Base-by-base conservation (phyloP, 2,113 vertebrate species). In the Platycercus adscitus region DNA sequence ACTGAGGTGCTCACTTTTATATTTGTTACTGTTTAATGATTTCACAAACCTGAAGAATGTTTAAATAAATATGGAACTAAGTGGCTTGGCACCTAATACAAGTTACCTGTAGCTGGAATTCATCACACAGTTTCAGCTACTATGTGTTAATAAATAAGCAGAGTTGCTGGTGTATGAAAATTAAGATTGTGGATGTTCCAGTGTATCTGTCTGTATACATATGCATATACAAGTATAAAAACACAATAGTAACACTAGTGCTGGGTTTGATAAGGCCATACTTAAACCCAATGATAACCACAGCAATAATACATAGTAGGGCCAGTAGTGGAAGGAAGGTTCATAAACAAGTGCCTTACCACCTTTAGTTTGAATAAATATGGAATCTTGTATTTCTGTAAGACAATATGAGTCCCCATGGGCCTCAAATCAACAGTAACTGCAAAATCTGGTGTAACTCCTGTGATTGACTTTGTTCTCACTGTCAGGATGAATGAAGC, bases 301-400 rank as follows among this genome's bases (percentile, higher is more conserved):
- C n/a, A 89, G 89, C 93, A 97, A 89, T 97, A 94, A 89, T 65
- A 87, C 47, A 9, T 49, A 73, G 58, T 46, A 70, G 68, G 17
- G n/a, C 70, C 70, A 58, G 31, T 46, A 91, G 58, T 3, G 4
- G 82, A 53, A 88, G 25, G 23, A 55, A 81, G 8, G 41, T 88
- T 86, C 43, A 26, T 72, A 77, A 91, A 12, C 35, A 61, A 94
- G 95, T 95, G 94, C 93, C 91, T 97, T 96, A 86, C 50, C 81
- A 69, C 31, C 78, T 43, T 53, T 72, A 43, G 8, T 81, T 63
- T 66, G 66, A 87, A 53, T 60, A 65, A 87, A 63, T 87, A 43
- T 2, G 47, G 53, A 66, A 46, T 72, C 71, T 85, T 87, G 18
- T 18, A 19, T 95, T 93, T 85, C 89, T 13, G 1, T 56, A 46